These are phyloP conservation scores for Piscicola geometra DNA, from an alignment of 2,888 invertebrate species.

Conservation along the genomic window DNA sequence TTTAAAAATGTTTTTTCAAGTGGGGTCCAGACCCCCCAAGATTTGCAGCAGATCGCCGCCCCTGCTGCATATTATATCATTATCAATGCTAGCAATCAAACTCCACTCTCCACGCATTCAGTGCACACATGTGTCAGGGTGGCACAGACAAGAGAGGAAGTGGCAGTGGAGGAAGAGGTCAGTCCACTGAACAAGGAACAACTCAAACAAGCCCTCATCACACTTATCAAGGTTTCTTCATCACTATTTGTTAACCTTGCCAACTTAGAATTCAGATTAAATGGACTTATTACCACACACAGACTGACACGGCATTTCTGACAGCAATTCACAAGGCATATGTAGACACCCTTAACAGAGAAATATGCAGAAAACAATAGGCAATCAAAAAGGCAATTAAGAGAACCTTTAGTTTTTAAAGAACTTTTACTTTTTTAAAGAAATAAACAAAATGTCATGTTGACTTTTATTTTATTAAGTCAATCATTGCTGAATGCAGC, in stretches of 20 bases:
- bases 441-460: constrained; percentile 14
- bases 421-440: too few species aligned
- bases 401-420: too few species aligned
- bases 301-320: constrained; percentile 79
- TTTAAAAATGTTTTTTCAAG: too few species aligned
- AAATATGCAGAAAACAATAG: too few species aligned
- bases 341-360: constrained; percentile 62
- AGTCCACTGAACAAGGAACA: constrained; percentile 82
- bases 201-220: constrained; percentile 79
- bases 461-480: too few species aligned
- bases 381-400: too few species aligned
- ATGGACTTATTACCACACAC: constrained; percentile 28
- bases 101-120: too few species aligned
- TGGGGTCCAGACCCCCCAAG: too few species aligned
- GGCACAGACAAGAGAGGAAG: neutral
- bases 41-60: too few species aligned
- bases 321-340: constrained; percentile 86
- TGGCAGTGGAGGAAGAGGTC: neutral
- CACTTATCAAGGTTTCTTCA: constrained; percentile 66
- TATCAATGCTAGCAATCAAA: too few species aligned
- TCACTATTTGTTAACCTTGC: neutral
- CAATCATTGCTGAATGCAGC: too few species aligned
- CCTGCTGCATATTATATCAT: too few species aligned
- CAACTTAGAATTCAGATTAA: neutral
- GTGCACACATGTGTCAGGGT: neutral